Conservation (phyloP, 2,113 vertebrate genomes). For the Grammomys dolichurus region DNA sequence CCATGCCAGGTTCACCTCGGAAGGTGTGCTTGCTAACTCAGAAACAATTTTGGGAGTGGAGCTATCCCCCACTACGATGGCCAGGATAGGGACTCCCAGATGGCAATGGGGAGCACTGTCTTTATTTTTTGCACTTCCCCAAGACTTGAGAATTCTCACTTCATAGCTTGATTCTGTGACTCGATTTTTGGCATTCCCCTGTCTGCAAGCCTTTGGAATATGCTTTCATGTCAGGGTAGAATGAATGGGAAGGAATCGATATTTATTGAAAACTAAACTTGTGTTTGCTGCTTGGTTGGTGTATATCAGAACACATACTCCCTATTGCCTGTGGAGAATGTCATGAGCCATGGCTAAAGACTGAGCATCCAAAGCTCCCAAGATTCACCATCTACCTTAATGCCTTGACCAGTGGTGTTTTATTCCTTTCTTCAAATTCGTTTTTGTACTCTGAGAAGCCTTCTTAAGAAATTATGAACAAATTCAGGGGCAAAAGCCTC, state of each 20-base stretch:
- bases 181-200: accelerated
- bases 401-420: accelerated
- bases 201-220: neutral
- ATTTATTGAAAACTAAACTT: neutral
- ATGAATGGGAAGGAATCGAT: neutral
- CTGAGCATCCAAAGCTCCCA: neutral
- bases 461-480: neutral
- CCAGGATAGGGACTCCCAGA: neutral
- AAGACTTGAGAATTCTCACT: neutral
- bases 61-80: neutral
- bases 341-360: accelerated
- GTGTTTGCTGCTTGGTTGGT: accelerated
- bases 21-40: constrained; percentile 76
- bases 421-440: too few relatives aligned
- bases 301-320: neutral
- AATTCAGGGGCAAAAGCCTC: neutral
- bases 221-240: neutral
- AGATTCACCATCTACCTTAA: neutral
- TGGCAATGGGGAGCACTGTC: neutral
- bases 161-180: neutral
- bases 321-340: neutral
- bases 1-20: constrained; percentile 87
- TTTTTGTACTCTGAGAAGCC: neutral
- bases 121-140: neutral
- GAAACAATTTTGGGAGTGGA: constrained; percentile 71